Evolutionary conservation across 2,113 vertebrate genomes (phyloP).

Genomic region (Atractosteus spatula): DNA sequence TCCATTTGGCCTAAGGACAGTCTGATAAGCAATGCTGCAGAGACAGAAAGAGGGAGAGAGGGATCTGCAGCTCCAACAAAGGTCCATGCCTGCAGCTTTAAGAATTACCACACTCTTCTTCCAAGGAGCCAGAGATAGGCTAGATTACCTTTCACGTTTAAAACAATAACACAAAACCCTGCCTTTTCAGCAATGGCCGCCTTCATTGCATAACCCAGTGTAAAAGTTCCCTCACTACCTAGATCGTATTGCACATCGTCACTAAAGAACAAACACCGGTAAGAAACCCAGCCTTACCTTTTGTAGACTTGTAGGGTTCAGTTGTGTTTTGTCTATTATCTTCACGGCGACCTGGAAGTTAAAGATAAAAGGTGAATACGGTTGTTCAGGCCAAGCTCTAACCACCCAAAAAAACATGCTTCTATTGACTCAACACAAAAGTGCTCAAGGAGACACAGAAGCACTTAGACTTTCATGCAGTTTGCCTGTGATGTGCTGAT

Average conservation of each 20-base stretch:
- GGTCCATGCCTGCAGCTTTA: too few species aligned
- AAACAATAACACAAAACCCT: not conserved
- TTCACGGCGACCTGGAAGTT: constrained; percentile 87
- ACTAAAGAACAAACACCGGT: not conserved
- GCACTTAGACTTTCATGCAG: too few species aligned
- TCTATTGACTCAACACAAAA: too few species aligned
- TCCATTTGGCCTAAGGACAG: not conserved
- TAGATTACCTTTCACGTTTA: not conserved
- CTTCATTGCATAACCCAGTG: not conserved
- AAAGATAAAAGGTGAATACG: constrained; percentile 21
- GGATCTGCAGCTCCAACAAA: not conserved
- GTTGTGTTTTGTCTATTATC: constrained; percentile 98
- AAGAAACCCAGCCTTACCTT: constrained; percentile 75
- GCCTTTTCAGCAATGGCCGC: not conserved
- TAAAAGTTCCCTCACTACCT: not conserved
- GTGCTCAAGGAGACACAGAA: too few species aligned
- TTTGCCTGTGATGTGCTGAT: too few species aligned
- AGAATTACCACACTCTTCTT: not conserved
- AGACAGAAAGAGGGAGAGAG: not conserved
- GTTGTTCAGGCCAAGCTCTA: too few species aligned
- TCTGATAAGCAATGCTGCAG: not conserved
- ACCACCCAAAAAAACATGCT: too few species aligned
- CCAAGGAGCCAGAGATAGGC: not conserved
- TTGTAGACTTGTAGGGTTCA: constrained; percentile 96
- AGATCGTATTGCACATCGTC: not conserved